Evolutionary conservation across 1,140 invertebrate genomes (phyloP).

Genomic region (Drosophila pseudoananassae): DNA sequence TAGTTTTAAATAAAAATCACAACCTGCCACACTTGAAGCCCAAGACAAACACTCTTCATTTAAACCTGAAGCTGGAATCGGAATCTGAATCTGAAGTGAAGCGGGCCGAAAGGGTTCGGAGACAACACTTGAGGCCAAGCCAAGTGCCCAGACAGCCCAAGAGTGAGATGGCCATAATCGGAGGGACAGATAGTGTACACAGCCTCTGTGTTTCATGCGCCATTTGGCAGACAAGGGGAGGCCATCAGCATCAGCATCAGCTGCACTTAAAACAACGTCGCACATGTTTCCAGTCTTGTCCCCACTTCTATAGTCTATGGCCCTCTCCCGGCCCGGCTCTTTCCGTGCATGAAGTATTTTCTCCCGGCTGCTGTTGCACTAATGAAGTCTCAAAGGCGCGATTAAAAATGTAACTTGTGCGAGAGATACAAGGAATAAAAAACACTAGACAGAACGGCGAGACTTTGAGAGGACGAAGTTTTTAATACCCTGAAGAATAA

Average conservation of each 20-base stretch:
- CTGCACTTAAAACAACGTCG: constrained; percentile 68
- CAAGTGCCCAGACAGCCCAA: constrained; percentile 59
- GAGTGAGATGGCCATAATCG: constrained; percentile 10
- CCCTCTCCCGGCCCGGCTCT: constrained; percentile 10
- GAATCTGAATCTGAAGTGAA: constrained; percentile 13
- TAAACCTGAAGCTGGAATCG: constrained; percentile 44
- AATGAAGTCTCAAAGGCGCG: constrained; percentile 82
- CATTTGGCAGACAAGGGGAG: constrained; percentile 70
- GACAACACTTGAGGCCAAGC: constrained; percentile 66
- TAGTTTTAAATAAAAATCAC: constrained; percentile 76
- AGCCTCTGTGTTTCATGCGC: constrained; percentile 61
- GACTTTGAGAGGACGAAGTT: constrained; percentile 30
- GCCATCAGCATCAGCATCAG: constrained; percentile 32
- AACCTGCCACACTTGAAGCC: constrained; percentile 77
- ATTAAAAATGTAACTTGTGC: constrained; percentile 82
- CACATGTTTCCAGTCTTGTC: constrained; percentile 63
- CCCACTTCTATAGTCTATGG: constrained; percentile 4
- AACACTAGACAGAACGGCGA: constrained; percentile 39
- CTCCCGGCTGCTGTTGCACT: constrained; percentile 53
- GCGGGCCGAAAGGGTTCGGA: constrained; percentile 54
- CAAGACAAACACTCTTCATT: constrained; percentile 75
- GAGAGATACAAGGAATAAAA: constrained; percentile 44
- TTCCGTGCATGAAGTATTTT: constrained; percentile 34
- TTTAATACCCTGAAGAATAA: constrained; percentile 39
- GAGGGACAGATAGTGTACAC: constrained; percentile 21